Evolutionary conservation across 2,113 vertebrate species (phyloP).

Genomic region (Sinocyclocheilus grahami): DNA sequence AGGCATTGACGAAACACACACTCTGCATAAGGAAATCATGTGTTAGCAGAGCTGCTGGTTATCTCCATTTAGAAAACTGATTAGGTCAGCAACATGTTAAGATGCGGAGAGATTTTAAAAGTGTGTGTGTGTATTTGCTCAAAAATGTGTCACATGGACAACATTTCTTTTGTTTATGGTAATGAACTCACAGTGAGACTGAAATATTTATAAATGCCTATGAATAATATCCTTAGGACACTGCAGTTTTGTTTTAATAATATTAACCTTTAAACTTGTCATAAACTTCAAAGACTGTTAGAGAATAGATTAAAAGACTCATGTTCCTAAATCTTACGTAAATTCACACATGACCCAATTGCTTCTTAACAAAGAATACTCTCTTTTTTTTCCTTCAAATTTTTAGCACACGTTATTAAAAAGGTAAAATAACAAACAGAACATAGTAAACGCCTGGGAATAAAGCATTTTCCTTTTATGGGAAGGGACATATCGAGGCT

Average conservation of each 20-base stretch:
- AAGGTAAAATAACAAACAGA: constrained; percentile 10
- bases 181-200: constrained; percentile 45
- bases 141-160: constrained; percentile 12
- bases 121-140: background rate
- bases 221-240: constrained; percentile 51
- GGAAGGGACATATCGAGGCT: background rate
- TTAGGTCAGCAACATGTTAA: constrained; percentile 13
- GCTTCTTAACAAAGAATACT: constrained; percentile 11
- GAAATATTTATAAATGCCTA: constrained; percentile 49
- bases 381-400: background rate
- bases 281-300: constrained; percentile 48
- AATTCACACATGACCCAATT: constrained; percentile 31
- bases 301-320: constrained; percentile 39
- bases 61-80: background rate
- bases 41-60: constrained; percentile 8
- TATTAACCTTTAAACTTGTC: constrained; percentile 58
- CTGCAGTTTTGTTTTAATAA: constrained; percentile 39
- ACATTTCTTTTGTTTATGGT: constrained; percentile 48
- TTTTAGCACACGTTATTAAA: background rate
- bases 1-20: constrained; percentile 2
- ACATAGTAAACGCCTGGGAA: background rate
- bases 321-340: constrained; percentile 37
- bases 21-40: background rate
- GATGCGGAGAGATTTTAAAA: background rate
- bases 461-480: background rate